A percentile compares a stretch with the other conserved stretches of the same genome.
These are phyloP conservation scores for Napeogenes inachia DNA, from an alignment of 2,888 invertebrate genomes.

Conservation along the genomic window DNA sequence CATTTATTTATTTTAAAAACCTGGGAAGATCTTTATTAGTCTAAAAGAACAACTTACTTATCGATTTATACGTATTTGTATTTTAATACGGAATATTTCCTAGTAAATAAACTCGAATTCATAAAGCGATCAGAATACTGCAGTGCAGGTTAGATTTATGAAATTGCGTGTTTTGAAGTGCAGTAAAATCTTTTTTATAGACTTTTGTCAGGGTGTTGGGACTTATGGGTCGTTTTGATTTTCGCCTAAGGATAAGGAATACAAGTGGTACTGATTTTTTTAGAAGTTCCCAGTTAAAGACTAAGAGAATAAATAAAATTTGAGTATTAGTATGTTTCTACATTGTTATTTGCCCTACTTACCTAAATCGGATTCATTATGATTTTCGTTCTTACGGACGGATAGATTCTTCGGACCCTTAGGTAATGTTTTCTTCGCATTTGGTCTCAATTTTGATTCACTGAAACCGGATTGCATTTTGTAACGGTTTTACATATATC, in stretches of 20 bases:
- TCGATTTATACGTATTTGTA: too few relatives aligned
- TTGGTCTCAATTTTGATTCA: conserved; percentile 48
- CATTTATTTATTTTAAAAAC: too few relatives aligned
- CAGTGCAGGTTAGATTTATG: background rate
- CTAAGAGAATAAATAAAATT: too few relatives aligned
- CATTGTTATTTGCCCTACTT: conserved; percentile 35
- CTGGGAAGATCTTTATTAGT: too few relatives aligned
- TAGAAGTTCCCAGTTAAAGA: too few relatives aligned
- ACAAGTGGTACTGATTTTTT: too few relatives aligned
- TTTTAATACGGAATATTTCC: too few relatives aligned
- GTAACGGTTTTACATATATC: background rate
- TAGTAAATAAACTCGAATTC: background rate
- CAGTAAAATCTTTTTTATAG: background rate
- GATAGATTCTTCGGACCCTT: conserved; percentile 44
- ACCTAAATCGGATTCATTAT: conserved; percentile 64
- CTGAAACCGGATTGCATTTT: conserved; percentile 41
- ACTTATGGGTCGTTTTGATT: too few relatives aligned
- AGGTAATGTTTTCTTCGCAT: conserved; percentile 20
- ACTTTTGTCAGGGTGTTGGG: too few relatives aligned
- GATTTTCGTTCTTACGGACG: conserved; percentile 60
- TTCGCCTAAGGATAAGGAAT: too few relatives aligned
- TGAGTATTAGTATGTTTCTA: too few relatives aligned
- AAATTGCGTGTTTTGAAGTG: background rate
- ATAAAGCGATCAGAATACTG: background rate
- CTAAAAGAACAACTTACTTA: too few relatives aligned